Base-by-base conservation (phyloP, 2,888 invertebrate genomes). In the Mycogona germanica region DNA sequence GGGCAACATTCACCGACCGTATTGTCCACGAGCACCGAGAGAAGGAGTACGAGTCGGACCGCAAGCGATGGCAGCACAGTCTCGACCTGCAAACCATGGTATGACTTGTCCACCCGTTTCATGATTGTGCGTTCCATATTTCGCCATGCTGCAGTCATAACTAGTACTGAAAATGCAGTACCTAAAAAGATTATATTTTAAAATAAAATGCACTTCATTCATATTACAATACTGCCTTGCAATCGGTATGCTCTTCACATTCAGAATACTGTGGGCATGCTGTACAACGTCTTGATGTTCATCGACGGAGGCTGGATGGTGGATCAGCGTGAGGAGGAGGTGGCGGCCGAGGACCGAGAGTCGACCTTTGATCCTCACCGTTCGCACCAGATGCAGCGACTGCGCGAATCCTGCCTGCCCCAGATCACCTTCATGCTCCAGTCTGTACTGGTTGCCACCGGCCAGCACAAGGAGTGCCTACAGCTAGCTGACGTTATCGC, bases 241-340 rank as follows among this genome's bases (percentile, higher is more conserved):
- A 41, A 35, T 12, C 35, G 35, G n/a, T n/a, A n/a, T 35, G 35
- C 12, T 60, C 55, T 62, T 55, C 55, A 23, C 45, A 66, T 68
- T 56, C 64, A 76, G 81, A 82, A 79, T 53, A 83, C 87, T 0
- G 83, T 83, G 62, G 81, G 81, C 57, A 75, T 84, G 50, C 73
- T 95, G 6, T 88, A 84, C 69, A 91, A 92, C 70, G 84, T 93
- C 0, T 68, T 95, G 35, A 68, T 88, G 9, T 93, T 95, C 67
- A 87, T 91, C 2, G 84, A 87, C 62, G 84, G 81, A 26, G 91
- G 93, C 4, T 95, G 93, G 93, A 75, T 95, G 56, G 77, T 80
- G 42, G 91, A 91, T 67, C 75, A 78, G 17, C 75, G 69, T 60
- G 74, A 75, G 44, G 70, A 74, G 19, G 73, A 51, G 29, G 19